A percentile compares a stretch with the other conserved stretches of the same genome.
These are phyloP conservation scores for Megastigmus dorsalis DNA, from an alignment of 2,888 invertebrate genomes.

Conservation along the genomic window DNA sequence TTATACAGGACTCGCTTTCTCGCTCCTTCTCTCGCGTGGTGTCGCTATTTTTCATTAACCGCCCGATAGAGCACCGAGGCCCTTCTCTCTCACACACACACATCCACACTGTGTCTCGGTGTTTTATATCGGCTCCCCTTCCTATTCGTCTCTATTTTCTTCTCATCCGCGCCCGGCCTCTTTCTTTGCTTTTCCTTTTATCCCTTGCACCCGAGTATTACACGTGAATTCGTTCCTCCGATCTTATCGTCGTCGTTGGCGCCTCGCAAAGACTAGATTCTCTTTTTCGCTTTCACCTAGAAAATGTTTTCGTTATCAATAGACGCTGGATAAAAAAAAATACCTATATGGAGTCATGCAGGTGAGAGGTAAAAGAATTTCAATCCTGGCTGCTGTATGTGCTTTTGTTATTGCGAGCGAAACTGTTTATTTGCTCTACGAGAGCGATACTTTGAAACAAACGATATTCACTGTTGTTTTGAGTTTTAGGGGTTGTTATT, in stretches of 20 bases:
- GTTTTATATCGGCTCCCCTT: slow-evolving; percentile 29
- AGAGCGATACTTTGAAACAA: no score
- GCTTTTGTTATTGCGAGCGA: no score
- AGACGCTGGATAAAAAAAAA: not conserved
- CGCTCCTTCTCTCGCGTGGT: slow-evolving; percentile 52
- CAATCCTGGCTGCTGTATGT: no score
- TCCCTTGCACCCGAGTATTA: not conserved
- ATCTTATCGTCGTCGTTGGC: not conserved
- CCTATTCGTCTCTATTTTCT: slow-evolving; percentile 19
- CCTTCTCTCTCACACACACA: not conserved
- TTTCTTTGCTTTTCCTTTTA: not conserved
- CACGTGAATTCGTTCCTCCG: not conserved
- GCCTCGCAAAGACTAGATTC: not conserved
- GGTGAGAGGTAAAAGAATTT: no score
- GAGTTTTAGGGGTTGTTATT: no score
- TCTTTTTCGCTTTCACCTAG: not conserved
- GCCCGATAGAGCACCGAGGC: slow-evolving; percentile 62
- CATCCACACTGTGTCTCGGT: not conserved
- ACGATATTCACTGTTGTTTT: no score
- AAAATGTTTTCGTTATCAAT: not conserved
- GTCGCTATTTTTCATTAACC: slow-evolving; percentile 72
- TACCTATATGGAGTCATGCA: no score
- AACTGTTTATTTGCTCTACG: no score
- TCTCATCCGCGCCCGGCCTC: slow-evolving; percentile 6
- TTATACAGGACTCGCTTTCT: not conserved